Evolutionary conservation across 2,113 vertebrate species (phyloP).

Genomic region (Alethe castanea): DNA sequence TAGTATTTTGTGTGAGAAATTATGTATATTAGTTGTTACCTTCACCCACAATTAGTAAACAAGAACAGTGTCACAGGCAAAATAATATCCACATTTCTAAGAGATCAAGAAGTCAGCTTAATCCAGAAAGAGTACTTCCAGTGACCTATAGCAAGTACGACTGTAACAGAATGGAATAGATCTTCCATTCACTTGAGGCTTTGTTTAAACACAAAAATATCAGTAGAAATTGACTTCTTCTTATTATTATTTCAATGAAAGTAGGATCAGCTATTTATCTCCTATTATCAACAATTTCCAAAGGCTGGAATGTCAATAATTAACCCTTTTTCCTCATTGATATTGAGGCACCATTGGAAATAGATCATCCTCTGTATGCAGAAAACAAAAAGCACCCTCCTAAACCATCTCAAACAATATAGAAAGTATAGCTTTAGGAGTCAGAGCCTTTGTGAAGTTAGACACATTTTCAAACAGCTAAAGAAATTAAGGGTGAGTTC

Average conservation of each 20-base stretch:
- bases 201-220: not conserved
- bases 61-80: not conserved
- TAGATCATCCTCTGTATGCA: not conserved
- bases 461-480: not conserved
- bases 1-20: not conserved
- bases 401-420: not conserved
- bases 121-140: not conserved
- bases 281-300: not conserved
- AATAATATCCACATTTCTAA: not conserved
- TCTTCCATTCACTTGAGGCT: not conserved
- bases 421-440: not conserved
- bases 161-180: not conserved
- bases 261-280: not conserved
- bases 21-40: not conserved
- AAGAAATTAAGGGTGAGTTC: not conserved
- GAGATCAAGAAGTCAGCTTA: not conserved
- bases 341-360: not conserved
- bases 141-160: not conserved
- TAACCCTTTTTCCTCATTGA: not conserved
- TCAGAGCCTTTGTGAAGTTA: not conserved
- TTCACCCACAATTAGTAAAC: not conserved
- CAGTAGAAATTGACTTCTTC: not conserved
- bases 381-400: not conserved
- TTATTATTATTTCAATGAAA: not conserved
- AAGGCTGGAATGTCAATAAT: not conserved